phyloP scores from a whole-genome alignment of 2,113 vertebrate species.

The Proterorhinus semilunaris region DNA sequence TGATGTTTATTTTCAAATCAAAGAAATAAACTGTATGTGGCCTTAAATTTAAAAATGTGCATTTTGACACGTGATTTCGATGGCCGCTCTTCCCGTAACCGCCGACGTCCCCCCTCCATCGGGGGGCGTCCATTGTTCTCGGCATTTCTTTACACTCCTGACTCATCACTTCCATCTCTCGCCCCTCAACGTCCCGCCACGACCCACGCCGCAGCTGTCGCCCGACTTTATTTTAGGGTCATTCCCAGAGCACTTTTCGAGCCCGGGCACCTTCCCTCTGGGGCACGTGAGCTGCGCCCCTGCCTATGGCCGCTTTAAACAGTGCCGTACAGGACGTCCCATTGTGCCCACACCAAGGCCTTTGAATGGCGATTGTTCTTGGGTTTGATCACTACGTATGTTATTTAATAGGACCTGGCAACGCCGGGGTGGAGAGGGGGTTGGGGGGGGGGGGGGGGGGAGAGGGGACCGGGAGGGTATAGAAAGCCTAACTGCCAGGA shows the following conservation, averaged over 20 bases:
- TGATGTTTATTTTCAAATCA: no score
- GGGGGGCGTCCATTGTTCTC: neutral
- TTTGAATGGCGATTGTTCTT: constrained; percentile 35
- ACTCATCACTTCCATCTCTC: neutral
- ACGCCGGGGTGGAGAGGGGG: constrained; percentile 28
- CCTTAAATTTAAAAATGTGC: no score
- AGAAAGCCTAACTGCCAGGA: no score
- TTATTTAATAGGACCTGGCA: constrained; percentile 65
- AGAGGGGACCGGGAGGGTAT: no score
- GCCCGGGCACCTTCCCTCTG: no score
- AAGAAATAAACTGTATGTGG: no score
- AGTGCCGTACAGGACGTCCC: constrained; percentile 47
- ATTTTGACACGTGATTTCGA: no score
- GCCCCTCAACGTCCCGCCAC: neutral
- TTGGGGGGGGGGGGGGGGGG: no score
- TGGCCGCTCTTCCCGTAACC: no score
- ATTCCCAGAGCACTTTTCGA: neutral
- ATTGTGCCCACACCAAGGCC: constrained; percentile 58
- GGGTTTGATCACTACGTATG: constrained; percentile 68
- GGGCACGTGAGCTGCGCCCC: neutral
- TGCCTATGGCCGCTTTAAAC: constrained; percentile 47
- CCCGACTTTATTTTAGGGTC: neutral
- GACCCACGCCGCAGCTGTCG: neutral
- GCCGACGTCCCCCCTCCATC: no score
- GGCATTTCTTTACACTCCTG: neutral